Conservation (phyloP, 2,113 vertebrate species). For the Falcunculus frontatus region DNA sequence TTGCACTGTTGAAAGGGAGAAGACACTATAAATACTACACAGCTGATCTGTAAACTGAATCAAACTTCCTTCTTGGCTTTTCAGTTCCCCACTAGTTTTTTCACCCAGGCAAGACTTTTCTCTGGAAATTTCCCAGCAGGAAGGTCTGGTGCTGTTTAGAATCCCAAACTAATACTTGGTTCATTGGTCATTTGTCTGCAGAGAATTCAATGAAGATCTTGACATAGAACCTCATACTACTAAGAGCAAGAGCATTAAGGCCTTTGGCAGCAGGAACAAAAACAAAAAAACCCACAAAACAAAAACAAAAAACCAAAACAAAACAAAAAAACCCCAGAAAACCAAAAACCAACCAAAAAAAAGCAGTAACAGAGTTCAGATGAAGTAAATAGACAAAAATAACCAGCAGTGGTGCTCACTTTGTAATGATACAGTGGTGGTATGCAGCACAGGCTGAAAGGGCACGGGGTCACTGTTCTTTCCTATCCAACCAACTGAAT, state of each 20-base stretch:
- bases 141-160: background rate
- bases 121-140: background rate
- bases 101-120: background rate
- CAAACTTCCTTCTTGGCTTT: background rate
- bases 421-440: background rate
- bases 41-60: background rate
- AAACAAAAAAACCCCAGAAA: background rate
- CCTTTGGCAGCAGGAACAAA: background rate
- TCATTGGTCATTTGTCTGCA: background rate
- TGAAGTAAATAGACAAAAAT: background rate
- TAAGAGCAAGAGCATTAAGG: background rate
- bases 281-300: no score
- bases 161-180: background rate
- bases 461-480: background rate
- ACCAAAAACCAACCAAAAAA: background rate
- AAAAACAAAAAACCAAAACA: no score
- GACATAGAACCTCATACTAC: background rate
- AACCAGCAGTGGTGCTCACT: background rate
- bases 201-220: background rate
- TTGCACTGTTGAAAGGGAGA: background rate
- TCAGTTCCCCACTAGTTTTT: background rate
- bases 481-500: background rate
- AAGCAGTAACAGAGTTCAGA: background rate
- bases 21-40: background rate
- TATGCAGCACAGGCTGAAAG: background rate